These are phyloP conservation scores for Myotis lucifugus DNA, from an alignment of 2,113 vertebrate genomes.

Conservation along the genomic window DNA sequence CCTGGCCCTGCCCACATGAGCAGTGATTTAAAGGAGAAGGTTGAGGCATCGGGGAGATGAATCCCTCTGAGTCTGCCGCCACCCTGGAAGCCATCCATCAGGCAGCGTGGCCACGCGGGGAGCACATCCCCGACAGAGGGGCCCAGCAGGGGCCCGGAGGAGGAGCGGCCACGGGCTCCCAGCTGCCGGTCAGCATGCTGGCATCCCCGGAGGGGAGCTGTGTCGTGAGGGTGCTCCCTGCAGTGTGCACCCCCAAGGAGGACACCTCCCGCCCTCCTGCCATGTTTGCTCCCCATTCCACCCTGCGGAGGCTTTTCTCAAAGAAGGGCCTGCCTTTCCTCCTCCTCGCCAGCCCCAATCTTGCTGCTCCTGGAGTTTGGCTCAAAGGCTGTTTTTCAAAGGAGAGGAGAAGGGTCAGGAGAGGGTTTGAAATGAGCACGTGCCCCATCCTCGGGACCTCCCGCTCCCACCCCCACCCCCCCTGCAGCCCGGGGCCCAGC, in stretches of 20 bases:
- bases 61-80: slow-evolving; percentile 63
- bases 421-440: background rate
- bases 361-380: background rate
- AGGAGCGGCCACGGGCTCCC: background rate
- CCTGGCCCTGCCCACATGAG: background rate
- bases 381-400: background rate
- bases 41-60: slow-evolving; percentile 77
- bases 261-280: background rate
- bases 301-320: background rate
- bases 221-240: background rate
- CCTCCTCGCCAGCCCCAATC: background rate
- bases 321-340: background rate
- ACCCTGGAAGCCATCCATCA: slow-evolving; percentile 77
- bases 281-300: background rate
- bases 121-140: slow-evolving; percentile 39
- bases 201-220: background rate
- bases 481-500: background rate
- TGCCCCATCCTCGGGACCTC: background rate
- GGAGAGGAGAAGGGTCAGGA: background rate
- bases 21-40: slow-evolving; percentile 67
- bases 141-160: background rate
- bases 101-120: slow-evolving; percentile 55
- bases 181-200: background rate
- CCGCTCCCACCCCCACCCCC: fast-evolving
- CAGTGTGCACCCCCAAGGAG: background rate